These are phyloP conservation scores for Hemaris fuciformis DNA, from an alignment of 2,888 invertebrate genomes.

Conservation along the genomic window DNA sequence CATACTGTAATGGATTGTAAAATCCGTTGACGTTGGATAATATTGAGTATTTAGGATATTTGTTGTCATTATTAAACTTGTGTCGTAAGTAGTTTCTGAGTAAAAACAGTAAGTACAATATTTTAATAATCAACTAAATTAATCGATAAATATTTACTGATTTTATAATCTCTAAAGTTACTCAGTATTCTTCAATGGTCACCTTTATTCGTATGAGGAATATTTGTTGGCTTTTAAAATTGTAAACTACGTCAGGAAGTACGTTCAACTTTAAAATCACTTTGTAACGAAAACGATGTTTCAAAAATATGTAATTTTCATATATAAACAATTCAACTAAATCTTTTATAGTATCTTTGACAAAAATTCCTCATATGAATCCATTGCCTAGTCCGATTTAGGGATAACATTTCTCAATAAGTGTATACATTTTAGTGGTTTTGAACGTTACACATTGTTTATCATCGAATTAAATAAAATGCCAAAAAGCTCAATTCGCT, in stretches of 20 bases:
- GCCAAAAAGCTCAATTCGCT: constrained; percentile 22
- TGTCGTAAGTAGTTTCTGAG: too few relatives aligned
- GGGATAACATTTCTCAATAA: constrained; percentile 36
- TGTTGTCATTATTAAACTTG: neutral
- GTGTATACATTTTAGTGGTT: constrained; percentile 14
- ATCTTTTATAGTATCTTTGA: too few relatives aligned
- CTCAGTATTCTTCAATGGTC: neutral
- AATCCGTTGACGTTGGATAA: constrained; percentile 15
- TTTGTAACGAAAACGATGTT: too few relatives aligned
- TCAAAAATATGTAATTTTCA: too few relatives aligned
- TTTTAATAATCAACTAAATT: too few relatives aligned
- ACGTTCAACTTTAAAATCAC: too few relatives aligned
- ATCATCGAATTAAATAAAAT: constrained; percentile 17
- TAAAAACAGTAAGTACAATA: too few relatives aligned
- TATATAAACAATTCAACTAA: too few relatives aligned
- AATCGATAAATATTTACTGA: neutral
- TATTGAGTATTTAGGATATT: neutral
- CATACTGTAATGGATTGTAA: constrained; percentile 48
- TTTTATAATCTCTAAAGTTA: neutral
- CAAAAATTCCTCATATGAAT: neutral
- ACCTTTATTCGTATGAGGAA: neutral
- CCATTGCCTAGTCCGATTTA: constrained; percentile 43
- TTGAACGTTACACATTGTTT: constrained; percentile 15
- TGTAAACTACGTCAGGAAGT: too few relatives aligned
- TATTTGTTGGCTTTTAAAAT: neutral